phyloP scores from a whole-genome alignment of 1,140 invertebrate genomes.

The Steinernema khuongi region DNA sequence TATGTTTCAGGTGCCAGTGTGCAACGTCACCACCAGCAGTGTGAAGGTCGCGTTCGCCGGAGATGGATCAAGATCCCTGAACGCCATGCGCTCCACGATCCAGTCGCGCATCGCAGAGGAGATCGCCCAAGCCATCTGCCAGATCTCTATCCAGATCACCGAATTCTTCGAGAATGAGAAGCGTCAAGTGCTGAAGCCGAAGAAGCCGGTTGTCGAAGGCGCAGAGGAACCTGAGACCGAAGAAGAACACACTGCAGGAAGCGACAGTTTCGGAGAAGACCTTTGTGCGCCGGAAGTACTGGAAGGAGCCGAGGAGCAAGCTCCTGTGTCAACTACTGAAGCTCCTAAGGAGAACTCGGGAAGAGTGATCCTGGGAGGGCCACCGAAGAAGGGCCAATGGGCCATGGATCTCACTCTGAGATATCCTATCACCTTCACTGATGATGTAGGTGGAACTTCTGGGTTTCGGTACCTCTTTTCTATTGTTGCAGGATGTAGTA shows the following conservation, averaged over 20 bases:
- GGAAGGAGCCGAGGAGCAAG: neutral
- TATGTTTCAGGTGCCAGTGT: neutral
- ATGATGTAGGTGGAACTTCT: neutral
- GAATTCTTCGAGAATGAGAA: conserved; percentile 9
- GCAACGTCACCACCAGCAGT: neutral
- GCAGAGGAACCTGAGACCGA: neutral
- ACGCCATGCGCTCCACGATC: conserved; percentile 9
- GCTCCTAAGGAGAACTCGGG: neutral
- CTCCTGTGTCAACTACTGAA: neutral
- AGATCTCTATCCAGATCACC: conserved; percentile 3
- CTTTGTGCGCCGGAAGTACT: neutral
- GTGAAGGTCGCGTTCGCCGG: neutral
- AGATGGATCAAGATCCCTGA: neutral
- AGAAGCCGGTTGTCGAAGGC: neutral
- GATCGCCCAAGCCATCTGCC: neutral
- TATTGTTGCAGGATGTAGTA: neutral
- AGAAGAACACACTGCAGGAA: neutral
- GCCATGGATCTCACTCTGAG: conserved; percentile 2
- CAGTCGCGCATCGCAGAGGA: neutral
- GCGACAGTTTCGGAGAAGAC: neutral
- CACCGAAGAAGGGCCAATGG: conserved; percentile 9
- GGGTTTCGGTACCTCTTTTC: neutral
- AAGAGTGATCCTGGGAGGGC: neutral
- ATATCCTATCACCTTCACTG: conserved; percentile 4
- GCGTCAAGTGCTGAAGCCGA: neutral